Percentiles rank a stretch among this genome's conserved stretches.
These are phyloP conservation scores for Enteromius paludinosus DNA, from an alignment of 2,797 vertebrate genomes.

Conservation along the genomic window DNA sequence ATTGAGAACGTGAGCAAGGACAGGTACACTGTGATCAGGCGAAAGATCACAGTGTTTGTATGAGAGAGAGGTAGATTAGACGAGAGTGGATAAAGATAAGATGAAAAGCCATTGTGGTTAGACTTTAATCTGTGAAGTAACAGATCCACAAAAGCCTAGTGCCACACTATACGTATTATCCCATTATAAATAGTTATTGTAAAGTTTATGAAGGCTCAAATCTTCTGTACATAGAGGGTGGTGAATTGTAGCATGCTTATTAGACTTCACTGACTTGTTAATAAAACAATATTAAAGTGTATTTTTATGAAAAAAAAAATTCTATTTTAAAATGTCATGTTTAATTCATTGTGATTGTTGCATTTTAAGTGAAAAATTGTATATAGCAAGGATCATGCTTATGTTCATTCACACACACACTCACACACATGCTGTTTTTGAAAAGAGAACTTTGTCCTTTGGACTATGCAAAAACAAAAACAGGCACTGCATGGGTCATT, in stretches of 20 bases:
- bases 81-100: slow-evolving; percentile 14
- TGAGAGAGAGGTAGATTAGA: slow-evolving; percentile 16
- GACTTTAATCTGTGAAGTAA: slow-evolving; percentile 39
- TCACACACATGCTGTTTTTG: not conserved
- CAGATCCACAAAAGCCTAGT: not conserved
- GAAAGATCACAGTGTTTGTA: slow-evolving; percentile 37
- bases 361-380: too few species aligned
- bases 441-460: slow-evolving; percentile 61
- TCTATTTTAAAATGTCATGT: too few species aligned
- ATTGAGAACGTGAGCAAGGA: slow-evolving; percentile 3
- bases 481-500: not conserved
- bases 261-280: not conserved
- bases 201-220: too few species aligned
- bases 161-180: not conserved
- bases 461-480: slow-evolving; percentile 57
- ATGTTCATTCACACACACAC: not conserved
- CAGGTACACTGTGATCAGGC: slow-evolving; percentile 28
- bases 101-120: slow-evolving; percentile 1
- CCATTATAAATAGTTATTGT: too few species aligned
- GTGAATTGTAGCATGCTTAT: not conserved
- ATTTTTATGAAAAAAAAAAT: not conserved
- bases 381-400: not conserved
- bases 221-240: too few species aligned
- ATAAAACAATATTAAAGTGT: not conserved
- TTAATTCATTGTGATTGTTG: too few species aligned